Conservation (phyloP, 2,113 vertebrate genomes). For the Candoia aspera region DNA sequence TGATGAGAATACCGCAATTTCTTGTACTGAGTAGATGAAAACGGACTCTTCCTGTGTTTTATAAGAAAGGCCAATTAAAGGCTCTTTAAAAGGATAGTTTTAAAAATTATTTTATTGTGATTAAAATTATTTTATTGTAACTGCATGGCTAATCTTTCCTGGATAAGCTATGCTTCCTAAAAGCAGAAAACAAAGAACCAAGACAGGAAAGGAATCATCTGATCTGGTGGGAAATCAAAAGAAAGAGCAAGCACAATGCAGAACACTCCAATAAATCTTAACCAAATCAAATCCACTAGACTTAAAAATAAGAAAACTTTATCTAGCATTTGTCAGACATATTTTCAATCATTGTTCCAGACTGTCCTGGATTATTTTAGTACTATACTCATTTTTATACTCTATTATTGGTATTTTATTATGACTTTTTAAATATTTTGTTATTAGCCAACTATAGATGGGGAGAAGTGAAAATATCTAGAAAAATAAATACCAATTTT, state of each 20-base stretch:
- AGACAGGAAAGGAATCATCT: background rate
- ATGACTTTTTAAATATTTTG: background rate
- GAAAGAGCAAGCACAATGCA: background rate
- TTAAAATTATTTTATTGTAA: background rate
- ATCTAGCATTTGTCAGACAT: background rate
- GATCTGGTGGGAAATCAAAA: background rate
- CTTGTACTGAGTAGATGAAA: background rate
- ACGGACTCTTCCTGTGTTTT: background rate
- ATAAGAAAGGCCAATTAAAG: background rate
- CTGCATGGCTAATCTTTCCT: background rate
- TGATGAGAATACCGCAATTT: background rate
- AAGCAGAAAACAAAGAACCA: background rate
- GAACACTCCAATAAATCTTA: background rate
- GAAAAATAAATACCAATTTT: background rate
- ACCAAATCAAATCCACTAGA: background rate
- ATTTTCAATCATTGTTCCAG: background rate
- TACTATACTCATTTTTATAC: background rate
- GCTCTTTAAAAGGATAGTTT: background rate
- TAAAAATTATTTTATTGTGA: no score
- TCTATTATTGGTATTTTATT: background rate
- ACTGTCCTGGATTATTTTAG: background rate
- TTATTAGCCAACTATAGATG: background rate
- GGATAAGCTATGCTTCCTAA: background rate
- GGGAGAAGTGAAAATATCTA: background rate
- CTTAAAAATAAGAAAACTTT: background rate